Evolutionary conservation across 2,113 vertebrate genomes (phyloP), one percentile per base, ranked within the genome.

Genomic region (Catagonus wagneri): DNA sequence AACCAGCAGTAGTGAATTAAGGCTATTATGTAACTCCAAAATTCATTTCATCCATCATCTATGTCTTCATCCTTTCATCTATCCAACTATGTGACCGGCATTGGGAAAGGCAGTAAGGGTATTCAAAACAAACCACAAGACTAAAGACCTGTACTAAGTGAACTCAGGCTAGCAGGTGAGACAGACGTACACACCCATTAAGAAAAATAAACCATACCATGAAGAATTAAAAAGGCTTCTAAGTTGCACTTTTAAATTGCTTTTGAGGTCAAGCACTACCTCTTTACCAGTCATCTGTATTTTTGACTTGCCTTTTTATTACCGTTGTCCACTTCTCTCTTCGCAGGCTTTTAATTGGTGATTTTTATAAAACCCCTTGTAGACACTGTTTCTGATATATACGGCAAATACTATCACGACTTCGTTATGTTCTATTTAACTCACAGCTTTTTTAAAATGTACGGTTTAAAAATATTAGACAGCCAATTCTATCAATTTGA

Each of bases 231-330:
- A 36, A 8, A 79, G 3, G 32, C 19, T 25, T 52, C 23, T 90
- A 63, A 90, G 79, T 1, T 34, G 32, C 23, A 76, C 27, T 68
- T 89, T 54, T 61, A 69, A 50, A 71, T 79, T 54, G 63, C 61
- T 84, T 78, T 14, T 71, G n/a, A 69, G 25, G 44, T 60, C 19
- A 7, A 85, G 39, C 3, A 32, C 23, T 60, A 29, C 74, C 61
- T 84, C 56, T 78, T 78, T 52, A 69, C 6, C 60, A 50, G 69
- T 69, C 17, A 84, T 3, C 23, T 69, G 61, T 14, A 76, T 76
- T 69, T 84, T 36, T 61, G 61, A 76, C 19, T 76, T 84, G 16
- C 3, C 32, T 50, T 90, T 76, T 69, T 78, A 90, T 69, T 83
- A 84, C 20, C 25, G 3, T 20, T 68, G 29, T 61, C 36, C n/a